Percentiles rank a stretch among this genome's conserved stretches.
phyloP scores from a whole-genome alignment of 2,888 invertebrate genomes.

The Tromatobia lineatoria region DNA sequence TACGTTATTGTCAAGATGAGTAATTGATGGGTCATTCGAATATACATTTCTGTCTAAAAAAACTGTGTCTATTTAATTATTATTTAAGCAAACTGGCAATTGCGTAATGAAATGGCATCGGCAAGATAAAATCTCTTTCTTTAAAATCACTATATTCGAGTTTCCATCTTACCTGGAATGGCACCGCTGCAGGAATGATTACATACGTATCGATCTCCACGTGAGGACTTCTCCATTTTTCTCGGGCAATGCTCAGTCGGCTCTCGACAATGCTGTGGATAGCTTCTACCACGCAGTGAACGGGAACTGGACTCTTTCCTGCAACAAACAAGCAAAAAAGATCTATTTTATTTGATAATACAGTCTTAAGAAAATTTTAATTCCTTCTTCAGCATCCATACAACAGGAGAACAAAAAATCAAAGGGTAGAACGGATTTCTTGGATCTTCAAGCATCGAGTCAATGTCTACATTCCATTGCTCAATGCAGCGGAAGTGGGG shows the following conservation, averaged over 20 bases:
- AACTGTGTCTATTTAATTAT: too few relatives aligned
- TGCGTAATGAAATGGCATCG: too few relatives aligned
- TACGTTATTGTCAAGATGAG: too few relatives aligned
- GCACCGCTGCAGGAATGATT: slow-evolving; percentile 96
- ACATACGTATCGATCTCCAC: slow-evolving; percentile 98
- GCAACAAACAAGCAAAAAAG: slow-evolving; percentile 82
- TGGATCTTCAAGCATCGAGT: slow-evolving; percentile 1
- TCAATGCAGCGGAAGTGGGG: slow-evolving; percentile 37
- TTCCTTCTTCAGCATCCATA: not conserved
- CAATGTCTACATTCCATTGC: slow-evolving; percentile 10
- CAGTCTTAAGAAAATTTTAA: not conserved
- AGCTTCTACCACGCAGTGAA: slow-evolving; percentile 98
- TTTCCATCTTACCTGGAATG: slow-evolving; percentile 88
- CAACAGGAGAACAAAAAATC: slow-evolving; percentile 6
- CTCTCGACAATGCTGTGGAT: slow-evolving; percentile 90
- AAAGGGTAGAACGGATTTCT: slow-evolving; percentile 15
- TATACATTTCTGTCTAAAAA: too few relatives aligned
- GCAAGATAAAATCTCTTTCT: not conserved
- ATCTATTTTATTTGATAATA: slow-evolving; percentile 8
- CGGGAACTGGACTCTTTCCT: slow-evolving; percentile 94
- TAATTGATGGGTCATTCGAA: too few relatives aligned
- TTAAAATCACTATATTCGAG: too few relatives aligned
- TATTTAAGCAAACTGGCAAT: too few relatives aligned
- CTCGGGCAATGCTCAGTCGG: slow-evolving; percentile 87
- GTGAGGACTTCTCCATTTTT: slow-evolving; percentile 90